phyloP scores from a whole-genome alignment of 2,113 vertebrate species.

The Aegotheles bennettii region DNA sequence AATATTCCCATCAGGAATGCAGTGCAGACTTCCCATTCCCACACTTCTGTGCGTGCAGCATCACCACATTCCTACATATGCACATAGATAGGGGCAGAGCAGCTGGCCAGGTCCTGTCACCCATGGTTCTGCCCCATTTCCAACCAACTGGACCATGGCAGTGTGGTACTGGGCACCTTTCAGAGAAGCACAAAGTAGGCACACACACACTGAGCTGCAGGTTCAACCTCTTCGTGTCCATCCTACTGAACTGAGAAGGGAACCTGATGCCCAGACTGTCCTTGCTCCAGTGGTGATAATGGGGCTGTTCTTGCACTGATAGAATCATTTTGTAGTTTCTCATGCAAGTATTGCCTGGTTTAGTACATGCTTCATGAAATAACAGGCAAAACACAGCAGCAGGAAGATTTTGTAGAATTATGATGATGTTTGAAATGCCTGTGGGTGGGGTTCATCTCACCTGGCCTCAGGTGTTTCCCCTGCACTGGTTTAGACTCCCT shows the following conservation, averaged over 20 bases:
- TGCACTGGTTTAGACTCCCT: not conserved
- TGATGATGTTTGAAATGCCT: not conserved
- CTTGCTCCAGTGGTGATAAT: not conserved
- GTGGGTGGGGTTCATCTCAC: not conserved
- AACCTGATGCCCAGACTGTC: not conserved
- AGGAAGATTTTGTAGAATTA: not conserved
- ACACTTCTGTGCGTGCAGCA: not conserved
- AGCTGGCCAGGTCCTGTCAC: not conserved
- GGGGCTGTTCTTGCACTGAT: not conserved
- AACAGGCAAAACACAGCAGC: not conserved
- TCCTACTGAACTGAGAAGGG: rapidly evolving
- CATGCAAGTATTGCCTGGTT: too few species aligned
- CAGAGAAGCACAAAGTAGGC: not conserved
- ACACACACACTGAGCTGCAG: not conserved
- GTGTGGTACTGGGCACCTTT: not conserved
- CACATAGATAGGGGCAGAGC: rapidly evolving
- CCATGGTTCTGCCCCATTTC: not conserved
- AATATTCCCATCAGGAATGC: not conserved
- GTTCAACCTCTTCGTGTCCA: not conserved
- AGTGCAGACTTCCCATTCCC: not conserved
- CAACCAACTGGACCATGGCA: not conserved
- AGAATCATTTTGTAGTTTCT: not conserved
- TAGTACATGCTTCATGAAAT: not conserved
- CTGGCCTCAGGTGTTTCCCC: not conserved
- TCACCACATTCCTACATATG: rapidly evolving